These are phyloP conservation scores for Paramormyrops kingsleyae DNA, from an alignment of 2,113 vertebrate species.

Conservation along the genomic window DNA sequence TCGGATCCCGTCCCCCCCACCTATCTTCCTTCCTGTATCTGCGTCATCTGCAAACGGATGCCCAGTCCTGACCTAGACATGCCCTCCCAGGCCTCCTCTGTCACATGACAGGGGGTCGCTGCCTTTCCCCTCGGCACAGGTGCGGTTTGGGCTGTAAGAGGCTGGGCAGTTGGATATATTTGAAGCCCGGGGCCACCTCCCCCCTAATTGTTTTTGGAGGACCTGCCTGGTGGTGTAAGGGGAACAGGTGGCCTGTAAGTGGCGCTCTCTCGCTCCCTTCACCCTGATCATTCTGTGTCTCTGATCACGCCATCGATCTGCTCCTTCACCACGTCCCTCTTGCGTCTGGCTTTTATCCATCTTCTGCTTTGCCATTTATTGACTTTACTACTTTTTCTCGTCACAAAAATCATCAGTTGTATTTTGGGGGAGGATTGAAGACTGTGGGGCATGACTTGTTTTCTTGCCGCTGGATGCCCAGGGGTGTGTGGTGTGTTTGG, in stretches of 20 bases:
- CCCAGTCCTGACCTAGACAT: conserved; percentile 56
- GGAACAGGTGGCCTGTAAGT: conserved; percentile 68
- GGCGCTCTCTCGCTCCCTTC: conserved; percentile 41
- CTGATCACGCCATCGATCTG: background rate
- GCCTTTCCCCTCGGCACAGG: background rate
- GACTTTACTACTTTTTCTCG: background rate
- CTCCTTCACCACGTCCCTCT: background rate
- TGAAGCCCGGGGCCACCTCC: conserved; percentile 36
- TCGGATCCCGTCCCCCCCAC: background rate
- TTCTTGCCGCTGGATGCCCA: background rate
- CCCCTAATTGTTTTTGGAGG: background rate
- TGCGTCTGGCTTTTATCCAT: background rate
- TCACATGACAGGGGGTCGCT: background rate
- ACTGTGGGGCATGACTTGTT: background rate
- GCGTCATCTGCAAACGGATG: conserved; percentile 39
- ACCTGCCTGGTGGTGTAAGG: conserved; percentile 9
- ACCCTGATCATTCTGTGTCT: background rate
- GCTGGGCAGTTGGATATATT: conserved; percentile 44
- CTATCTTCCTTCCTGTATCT: conserved; percentile 2
- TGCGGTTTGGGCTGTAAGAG: conserved; percentile 70
- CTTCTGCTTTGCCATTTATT: conserved; percentile 22
- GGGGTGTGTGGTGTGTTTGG: background rate
- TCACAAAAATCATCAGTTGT: background rate
- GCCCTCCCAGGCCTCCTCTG: background rate
- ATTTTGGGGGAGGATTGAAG: background rate